phyloP scores from a whole-genome alignment of 2,888 invertebrate genomes.

The Xylota segnis region DNA sequence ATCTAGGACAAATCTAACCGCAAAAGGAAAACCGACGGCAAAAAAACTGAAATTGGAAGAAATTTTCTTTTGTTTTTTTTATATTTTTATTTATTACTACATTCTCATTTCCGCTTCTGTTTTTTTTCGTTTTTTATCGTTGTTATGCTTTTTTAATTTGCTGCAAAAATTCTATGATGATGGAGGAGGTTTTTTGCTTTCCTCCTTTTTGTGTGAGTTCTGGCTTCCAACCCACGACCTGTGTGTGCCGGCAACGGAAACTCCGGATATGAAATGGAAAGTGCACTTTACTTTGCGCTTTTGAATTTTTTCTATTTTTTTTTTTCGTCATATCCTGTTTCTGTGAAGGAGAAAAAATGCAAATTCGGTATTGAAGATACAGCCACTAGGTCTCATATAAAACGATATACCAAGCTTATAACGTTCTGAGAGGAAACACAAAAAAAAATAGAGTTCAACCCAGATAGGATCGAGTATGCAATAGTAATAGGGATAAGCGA shows the following conservation, averaged over 20 bases:
- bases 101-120: slow-evolving; percentile 7
- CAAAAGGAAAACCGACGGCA: slow-evolving; percentile 8
- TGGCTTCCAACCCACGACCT: slow-evolving; percentile 26
- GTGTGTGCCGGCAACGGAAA: slow-evolving; percentile 46
- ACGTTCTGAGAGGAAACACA: slow-evolving; percentile 2
- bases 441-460: slow-evolving; percentile 22
- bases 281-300: slow-evolving; percentile 51
- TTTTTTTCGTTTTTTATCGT: slow-evolving; percentile 42
- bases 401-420: slow-evolving; percentile 42
- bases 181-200: slow-evolving; percentile 23
- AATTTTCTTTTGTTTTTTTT: slow-evolving; percentile 38
- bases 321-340: slow-evolving; percentile 9
- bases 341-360: slow-evolving; percentile 36
- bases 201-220: slow-evolving; percentile 2
- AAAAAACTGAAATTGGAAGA: slow-evolving; percentile 17
- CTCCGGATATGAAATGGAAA: slow-evolving; percentile 70
- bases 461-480: slow-evolving; percentile 25
- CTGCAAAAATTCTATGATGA: slow-evolving; percentile 40
- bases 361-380: slow-evolving; percentile 34
- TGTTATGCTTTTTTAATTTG: slow-evolving; percentile 60
- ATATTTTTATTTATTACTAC: slow-evolving; percentile 52
- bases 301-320: neutral
- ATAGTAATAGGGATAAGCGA: slow-evolving; percentile 36
- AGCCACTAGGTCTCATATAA: slow-evolving; percentile 41
- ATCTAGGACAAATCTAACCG: slow-evolving; percentile 59